Evolutionary conservation across 2,888 invertebrate species (phyloP).

Genomic region (Clistopyga incitator): DNA sequence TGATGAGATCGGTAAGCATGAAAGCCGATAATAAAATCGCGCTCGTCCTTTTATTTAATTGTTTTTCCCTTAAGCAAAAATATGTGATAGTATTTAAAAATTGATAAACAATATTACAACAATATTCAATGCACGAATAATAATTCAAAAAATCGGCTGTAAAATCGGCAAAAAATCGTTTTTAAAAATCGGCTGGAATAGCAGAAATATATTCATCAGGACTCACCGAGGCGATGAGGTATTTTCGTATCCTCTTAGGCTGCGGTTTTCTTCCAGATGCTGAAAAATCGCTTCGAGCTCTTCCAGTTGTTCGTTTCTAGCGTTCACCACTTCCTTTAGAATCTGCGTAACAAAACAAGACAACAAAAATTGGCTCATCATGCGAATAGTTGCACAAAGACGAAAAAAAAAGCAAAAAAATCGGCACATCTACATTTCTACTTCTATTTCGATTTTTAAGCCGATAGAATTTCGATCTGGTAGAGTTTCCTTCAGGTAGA

Average conservation of each 20-base stretch:
- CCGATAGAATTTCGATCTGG: too few species aligned
- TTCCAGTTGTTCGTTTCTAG: conserved; percentile 88
- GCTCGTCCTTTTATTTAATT: too few species aligned
- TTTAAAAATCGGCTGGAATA: too few species aligned
- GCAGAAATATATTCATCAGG: too few species aligned
- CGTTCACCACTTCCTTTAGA: conserved; percentile 85
- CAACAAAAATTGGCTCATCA: neutral
- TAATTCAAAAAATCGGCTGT: too few species aligned
- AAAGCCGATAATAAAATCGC: neutral
- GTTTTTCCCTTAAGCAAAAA: too few species aligned
- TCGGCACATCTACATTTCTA: neutral
- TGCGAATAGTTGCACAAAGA: too few species aligned
- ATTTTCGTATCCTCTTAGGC: conserved; percentile 84
- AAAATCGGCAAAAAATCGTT: too few species aligned
- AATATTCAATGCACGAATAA: too few species aligned
- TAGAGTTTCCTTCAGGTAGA: neutral
- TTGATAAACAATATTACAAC: too few species aligned
- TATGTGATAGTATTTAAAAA: too few species aligned
- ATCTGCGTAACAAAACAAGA: conserved; percentile 63
- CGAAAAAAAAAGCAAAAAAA: neutral
- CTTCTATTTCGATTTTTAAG: neutral
- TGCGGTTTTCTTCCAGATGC: conserved; percentile 87
- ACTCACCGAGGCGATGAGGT: conserved; percentile 79
- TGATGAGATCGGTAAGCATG: neutral
- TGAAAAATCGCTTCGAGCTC: conserved; percentile 89